phyloP scores from a whole-genome alignment of 2,113 vertebrate species.

The Capreolus pygargus region DNA sequence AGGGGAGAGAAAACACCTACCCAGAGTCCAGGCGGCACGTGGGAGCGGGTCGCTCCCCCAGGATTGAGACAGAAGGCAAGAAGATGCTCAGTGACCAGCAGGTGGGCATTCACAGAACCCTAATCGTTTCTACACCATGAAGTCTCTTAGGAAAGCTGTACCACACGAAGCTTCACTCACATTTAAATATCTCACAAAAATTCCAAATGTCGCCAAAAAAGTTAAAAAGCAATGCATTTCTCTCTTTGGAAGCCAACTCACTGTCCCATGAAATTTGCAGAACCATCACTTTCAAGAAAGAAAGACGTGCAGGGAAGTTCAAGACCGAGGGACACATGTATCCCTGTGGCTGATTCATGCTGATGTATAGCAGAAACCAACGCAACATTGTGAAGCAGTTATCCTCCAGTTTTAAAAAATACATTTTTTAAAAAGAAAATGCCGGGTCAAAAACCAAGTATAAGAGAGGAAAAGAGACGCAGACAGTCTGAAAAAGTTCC shows the following conservation, averaged over 20 bases:
- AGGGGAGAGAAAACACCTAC: too few relatives aligned
- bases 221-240: background rate
- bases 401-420: background rate
- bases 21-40: rapidly evolving
- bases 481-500: background rate
- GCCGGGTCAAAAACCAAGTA: background rate
- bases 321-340: background rate
- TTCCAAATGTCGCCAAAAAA: background rate
- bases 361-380: background rate
- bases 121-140: rapidly evolving
- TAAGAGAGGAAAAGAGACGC: background rate
- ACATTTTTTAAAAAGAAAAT: background rate
- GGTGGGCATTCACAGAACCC: rapidly evolving
- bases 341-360: background rate
- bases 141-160: background rate
- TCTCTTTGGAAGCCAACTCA: background rate
- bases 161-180: background rate
- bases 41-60: rapidly evolving
- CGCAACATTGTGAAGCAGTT: background rate
- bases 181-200: background rate
- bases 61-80: rapidly evolving
- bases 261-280: background rate
- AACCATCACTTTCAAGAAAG: background rate
- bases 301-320: background rate
- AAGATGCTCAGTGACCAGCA: background rate